These are phyloP conservation scores for Agrochola macilenta DNA, from an alignment of 2,888 invertebrate species.

Conservation along the genomic window DNA sequence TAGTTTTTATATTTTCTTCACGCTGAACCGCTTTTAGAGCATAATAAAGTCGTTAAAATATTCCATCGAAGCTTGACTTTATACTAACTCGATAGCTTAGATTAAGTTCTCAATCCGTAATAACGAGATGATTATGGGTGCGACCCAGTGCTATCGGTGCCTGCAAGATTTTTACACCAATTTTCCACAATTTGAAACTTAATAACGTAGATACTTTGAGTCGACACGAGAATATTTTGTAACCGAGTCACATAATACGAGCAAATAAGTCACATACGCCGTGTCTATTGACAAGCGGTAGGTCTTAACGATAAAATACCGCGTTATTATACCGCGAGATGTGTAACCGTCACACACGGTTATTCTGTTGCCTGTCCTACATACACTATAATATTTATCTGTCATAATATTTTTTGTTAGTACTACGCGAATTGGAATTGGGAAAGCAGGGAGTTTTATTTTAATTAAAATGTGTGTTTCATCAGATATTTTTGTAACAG, in stretches of 20 bases:
- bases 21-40: slow-evolving; percentile 26
- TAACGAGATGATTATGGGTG: slow-evolving; percentile 51
- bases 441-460: not conserved
- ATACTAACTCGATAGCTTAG: slow-evolving; percentile 37
- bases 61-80: slow-evolving; percentile 37
- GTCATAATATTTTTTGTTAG: slow-evolving; percentile 15
- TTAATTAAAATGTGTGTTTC: not conserved
- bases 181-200: slow-evolving; percentile 46
- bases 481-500: not conserved
- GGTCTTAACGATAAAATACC: slow-evolving; percentile 68
- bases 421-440: slow-evolving; percentile 3
- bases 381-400: slow-evolving; percentile 25
- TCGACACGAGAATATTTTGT: slow-evolving; percentile 57
- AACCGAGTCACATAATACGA: slow-evolving; percentile 64
- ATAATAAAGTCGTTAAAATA: slow-evolving; percentile 48
- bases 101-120: slow-evolving; percentile 43
- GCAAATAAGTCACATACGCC: slow-evolving; percentile 66
- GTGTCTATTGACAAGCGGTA: slow-evolving; percentile 67
- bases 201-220: slow-evolving; percentile 38
- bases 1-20: slow-evolving; percentile 40
- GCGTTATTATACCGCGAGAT: slow-evolving; percentile 59
- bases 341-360: slow-evolving; percentile 48
- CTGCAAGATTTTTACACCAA: slow-evolving; percentile 42
- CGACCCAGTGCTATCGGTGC: slow-evolving; percentile 7
- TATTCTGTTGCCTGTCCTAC: slow-evolving; percentile 38